Percentiles rank a stretch among this genome's conserved stretches.
These are phyloP conservation scores for Rutilus rutilus DNA, from an alignment of 2,113 vertebrate species.

Conservation along the genomic window DNA sequence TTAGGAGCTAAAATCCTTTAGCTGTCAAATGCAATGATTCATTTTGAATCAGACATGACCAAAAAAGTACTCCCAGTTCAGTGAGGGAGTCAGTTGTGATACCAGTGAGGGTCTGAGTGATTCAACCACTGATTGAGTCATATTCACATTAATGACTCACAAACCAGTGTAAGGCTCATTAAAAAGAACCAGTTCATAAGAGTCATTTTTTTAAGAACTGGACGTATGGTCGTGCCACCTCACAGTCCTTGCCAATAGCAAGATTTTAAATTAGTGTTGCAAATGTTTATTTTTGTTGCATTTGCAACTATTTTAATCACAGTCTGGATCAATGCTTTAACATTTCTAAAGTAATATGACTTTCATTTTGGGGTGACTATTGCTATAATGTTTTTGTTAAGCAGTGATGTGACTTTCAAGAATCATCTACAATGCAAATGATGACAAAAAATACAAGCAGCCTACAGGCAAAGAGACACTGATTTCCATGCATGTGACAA, in stretches of 20 bases:
- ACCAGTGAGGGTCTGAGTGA: not conserved
- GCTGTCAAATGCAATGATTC: not conserved
- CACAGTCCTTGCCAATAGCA: not conserved
- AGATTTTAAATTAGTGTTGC: not conserved
- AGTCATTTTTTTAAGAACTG: not conserved
- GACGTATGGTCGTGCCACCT: not conserved
- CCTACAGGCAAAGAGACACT: conserved; percentile 48
- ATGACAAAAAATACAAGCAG: not conserved
- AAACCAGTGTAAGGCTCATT: not conserved
- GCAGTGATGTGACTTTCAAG: not conserved
- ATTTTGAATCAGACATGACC: not conserved
- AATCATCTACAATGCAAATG: not conserved
- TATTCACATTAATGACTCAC: not conserved
- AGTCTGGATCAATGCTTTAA: not conserved
- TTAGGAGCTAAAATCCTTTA: not conserved
- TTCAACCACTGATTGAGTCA: not conserved
- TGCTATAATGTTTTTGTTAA: not conserved
- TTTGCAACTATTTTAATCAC: not conserved
- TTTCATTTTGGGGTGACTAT: not conserved
- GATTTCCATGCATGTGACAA: conserved; percentile 31
- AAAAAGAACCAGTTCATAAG: too few relatives aligned
- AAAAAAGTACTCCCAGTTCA: not conserved
- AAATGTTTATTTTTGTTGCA: not conserved
- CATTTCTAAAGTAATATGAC: not conserved
- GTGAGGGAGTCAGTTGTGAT: not conserved